Evolutionary conservation across 2,888 invertebrate species (phyloP), one percentile per base, ranked within the genome.

Genomic region (Villa cingulata): DNA sequence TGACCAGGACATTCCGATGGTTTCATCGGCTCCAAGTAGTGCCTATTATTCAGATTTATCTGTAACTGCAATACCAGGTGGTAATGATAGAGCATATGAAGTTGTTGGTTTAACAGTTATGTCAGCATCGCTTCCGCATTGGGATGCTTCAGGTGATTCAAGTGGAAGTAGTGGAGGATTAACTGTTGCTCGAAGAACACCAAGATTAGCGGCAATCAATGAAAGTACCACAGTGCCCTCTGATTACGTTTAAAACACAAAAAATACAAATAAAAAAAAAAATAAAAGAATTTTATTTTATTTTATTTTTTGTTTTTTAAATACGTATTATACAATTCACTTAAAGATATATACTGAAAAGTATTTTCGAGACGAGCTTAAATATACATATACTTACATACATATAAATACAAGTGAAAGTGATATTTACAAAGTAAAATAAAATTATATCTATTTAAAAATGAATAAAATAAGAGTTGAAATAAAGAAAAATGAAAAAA

Each of bases 21-120:
- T 70, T 27, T 75, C 76, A 27, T 77, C 76, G 51, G 80, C 81
- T 10, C 81, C 81, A n/a, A 81, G 81, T 61, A 81, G 81, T 66
- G 82, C 82, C 23, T 83, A 83, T 63, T 83, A 83, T 63, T 81
- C 81, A 49, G 82, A 83, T 65, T 69, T 83, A 47, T 78, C 77
- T 16, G 72, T 74, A 17, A 73, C 72, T 16, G 69, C 63, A 40
- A 71, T 74, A 51, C 70, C 72, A 19, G 63, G 64, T 37, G 61
- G 62, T 48, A 61, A 61, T 45, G 77, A 77, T 55, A 62, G 77
- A 48, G 75, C 76, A 38, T 78, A 78, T 58, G 78, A 78, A 63
- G 72, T 77, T 18, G 77, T 78, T 15, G 77, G 76, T 16, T 62
- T 74, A 41, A 70, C 71, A 40, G 71, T 74, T 41, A 65, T 72